A percentile compares a stretch with the other conserved stretches of the same genome.
Conservation (phyloP, 2,113 vertebrate genomes). For the Dromas ardeola region DNA sequence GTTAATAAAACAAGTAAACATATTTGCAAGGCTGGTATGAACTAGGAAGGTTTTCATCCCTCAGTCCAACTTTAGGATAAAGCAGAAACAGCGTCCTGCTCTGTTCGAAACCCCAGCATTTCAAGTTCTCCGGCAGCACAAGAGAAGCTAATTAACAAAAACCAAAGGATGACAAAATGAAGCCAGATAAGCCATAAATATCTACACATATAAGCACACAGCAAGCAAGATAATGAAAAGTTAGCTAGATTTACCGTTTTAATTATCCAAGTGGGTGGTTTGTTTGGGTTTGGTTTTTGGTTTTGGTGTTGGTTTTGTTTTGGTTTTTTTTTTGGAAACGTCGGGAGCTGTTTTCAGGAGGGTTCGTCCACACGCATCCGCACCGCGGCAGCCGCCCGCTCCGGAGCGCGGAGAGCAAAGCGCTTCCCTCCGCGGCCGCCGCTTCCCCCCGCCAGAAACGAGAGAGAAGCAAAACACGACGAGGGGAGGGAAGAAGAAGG, state of each 20-base stretch:
- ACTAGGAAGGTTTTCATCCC: background rate
- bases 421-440: background rate
- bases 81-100: background rate
- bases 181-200: background rate
- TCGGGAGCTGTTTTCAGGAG: constrained; percentile 4
- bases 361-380: background rate
- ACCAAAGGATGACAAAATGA: background rate
- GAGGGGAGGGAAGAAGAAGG: background rate
- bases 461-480: background rate
- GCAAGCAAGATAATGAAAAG: constrained; percentile 43
- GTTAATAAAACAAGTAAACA: background rate
- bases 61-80: background rate
- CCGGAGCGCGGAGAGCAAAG: background rate
- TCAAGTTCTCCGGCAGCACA: background rate
- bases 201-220: background rate
- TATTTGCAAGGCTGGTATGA: background rate
- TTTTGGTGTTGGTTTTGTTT: background rate
- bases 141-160: background rate
- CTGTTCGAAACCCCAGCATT: background rate
- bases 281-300: background rate
- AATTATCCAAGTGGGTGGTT: constrained; percentile 39
- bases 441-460: background rate
- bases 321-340: background rate
- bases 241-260: constrained; percentile 48
- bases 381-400: background rate